phyloP scores from a whole-genome alignment of 2,888 invertebrate genomes.

The Lasioglossum marginatum region DNA sequence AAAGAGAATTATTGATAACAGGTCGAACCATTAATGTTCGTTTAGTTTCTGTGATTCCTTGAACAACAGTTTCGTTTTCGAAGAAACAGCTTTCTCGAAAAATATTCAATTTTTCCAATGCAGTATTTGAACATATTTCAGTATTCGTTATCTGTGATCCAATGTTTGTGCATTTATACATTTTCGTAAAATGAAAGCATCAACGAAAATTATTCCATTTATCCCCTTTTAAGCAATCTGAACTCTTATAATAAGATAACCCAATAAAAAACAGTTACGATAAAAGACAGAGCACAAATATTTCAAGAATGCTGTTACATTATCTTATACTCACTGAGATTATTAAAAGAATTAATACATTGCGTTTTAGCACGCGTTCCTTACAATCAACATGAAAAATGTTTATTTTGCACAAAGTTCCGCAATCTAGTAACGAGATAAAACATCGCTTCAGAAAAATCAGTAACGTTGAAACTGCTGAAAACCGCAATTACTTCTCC shows the following conservation, averaged over 20 bases:
- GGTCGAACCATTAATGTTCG: not conserved
- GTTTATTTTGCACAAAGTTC: not conserved
- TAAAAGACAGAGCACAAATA: too few relatives aligned
- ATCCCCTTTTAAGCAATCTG: too few relatives aligned
- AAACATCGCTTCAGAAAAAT: not conserved
- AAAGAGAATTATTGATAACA: not conserved
- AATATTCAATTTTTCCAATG: not conserved
- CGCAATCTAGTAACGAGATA: not conserved
- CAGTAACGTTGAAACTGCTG: not conserved
- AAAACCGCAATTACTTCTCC: not conserved
- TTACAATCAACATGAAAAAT: too few relatives aligned
- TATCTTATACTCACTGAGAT: too few relatives aligned
- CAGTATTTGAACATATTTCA: not conserved
- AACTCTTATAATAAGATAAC: too few relatives aligned
- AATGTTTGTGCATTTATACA: not conserved
- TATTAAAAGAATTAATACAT: too few relatives aligned
- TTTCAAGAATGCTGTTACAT: too few relatives aligned
- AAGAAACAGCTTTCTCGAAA: not conserved
- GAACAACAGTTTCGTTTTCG: not conserved
- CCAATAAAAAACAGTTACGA: too few relatives aligned
- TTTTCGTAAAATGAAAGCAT: not conserved
- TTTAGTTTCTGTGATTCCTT: not conserved
- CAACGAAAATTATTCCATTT: not conserved
- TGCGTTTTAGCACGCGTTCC: too few relatives aligned
- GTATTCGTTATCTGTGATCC: not conserved